These are phyloP conservation scores for Brachionus koreanus DNA, from an alignment of 1,140 invertebrate genomes.

Conservation along the genomic window DNA sequence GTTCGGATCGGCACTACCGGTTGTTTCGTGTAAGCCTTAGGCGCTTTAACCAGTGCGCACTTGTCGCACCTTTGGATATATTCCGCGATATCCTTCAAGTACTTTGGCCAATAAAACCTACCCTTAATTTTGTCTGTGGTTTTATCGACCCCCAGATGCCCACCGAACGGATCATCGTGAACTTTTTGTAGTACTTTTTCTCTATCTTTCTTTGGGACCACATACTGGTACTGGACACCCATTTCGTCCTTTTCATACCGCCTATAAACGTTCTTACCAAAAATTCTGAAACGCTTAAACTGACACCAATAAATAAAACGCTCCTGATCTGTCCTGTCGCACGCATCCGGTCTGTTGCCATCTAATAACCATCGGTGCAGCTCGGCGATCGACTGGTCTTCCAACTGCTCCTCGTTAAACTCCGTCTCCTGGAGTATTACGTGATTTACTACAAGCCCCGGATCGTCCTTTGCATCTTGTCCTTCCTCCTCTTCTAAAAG, in stretches of 20 bases:
- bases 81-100: not conserved
- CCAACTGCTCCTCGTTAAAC: not conserved
- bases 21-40: not conserved
- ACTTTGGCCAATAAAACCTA: not conserved
- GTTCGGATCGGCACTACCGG: not conserved
- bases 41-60: not conserved
- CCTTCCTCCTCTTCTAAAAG: not conserved
- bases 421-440: not conserved
- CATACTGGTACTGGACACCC: not conserved
- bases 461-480: not conserved
- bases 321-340: not conserved
- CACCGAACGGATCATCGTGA: not conserved
- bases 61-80: not conserved
- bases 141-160: not conserved
- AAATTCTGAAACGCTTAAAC: not conserved
- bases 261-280: not conserved
- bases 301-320: not conserved
- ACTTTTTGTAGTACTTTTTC: not conserved
- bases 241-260: not conserved
- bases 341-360: not conserved
- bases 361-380: not conserved
- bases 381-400: not conserved
- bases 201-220: not conserved
- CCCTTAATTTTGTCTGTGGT: not conserved
- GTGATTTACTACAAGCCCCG: not conserved